phyloP scores from a whole-genome alignment of 2,888 invertebrate species.

The Rhodophaea formosa region DNA sequence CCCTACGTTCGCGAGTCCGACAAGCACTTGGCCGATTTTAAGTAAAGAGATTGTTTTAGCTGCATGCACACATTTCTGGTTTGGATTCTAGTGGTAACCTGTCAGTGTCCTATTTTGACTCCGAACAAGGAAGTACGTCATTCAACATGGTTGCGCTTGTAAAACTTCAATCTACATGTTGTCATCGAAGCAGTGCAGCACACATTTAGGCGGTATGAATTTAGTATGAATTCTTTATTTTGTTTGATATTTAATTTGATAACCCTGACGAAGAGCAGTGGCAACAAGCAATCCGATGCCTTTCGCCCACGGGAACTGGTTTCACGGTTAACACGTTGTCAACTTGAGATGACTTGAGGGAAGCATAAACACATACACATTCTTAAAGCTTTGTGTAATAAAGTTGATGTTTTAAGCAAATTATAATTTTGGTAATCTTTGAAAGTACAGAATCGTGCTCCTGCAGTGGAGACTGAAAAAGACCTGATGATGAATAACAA shows the following conservation, averaged over 20 bases:
- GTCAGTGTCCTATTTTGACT: neutral
- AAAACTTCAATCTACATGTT: neutral
- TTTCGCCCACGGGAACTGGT: conserved; percentile 66
- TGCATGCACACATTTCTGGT: too few species aligned
- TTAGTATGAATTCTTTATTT: neutral
- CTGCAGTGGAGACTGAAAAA: too few species aligned
- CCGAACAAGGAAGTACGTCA: neutral
- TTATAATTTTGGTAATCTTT: too few species aligned
- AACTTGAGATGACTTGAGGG: conserved; percentile 35
- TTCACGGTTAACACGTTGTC: conserved; percentile 38
- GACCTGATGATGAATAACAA: too few species aligned
- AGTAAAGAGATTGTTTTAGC: too few species aligned
- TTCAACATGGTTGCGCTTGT: neutral
- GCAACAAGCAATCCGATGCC: conserved; percentile 38
- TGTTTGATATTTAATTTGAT: conserved; percentile 18
- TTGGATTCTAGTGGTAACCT: conserved; percentile 1
- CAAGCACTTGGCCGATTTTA: too few species aligned
- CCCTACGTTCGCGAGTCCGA: too few species aligned
- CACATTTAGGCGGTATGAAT: neutral
- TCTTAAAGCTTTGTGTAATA: neutral
- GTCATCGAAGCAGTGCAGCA: neutral
- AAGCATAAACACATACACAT: neutral
- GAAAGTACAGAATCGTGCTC: too few species aligned
- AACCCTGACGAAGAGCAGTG: conserved; percentile 28
- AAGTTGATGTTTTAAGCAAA: neutral